A percentile compares a stretch with the other conserved stretches of the same genome.
phyloP scores from a whole-genome alignment of 2,113 vertebrate species.

The Cyprinodon brontotheroides region DNA sequence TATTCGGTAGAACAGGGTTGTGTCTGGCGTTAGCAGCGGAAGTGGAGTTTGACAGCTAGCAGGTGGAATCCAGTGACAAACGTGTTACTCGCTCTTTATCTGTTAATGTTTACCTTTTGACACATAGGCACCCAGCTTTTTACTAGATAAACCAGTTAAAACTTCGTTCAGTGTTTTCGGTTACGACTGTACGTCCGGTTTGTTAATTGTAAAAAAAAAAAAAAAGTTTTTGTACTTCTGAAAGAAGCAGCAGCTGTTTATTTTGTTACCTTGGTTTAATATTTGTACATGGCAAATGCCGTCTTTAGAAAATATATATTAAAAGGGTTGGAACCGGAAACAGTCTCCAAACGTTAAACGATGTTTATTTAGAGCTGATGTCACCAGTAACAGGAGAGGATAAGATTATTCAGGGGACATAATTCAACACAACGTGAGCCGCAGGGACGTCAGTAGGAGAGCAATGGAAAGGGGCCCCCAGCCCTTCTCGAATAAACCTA shows the following conservation, averaged over 20 bases:
- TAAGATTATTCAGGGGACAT: not conserved
- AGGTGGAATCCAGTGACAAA: conserved; percentile 51
- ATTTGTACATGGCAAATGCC: not conserved
- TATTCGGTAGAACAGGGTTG: fast-evolving
- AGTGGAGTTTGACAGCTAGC: conserved; percentile 56
- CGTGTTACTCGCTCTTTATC: not conserved
- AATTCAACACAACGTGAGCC: not conserved
- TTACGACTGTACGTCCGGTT: not conserved
- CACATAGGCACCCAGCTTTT: not conserved
- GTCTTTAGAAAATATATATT: not conserved
- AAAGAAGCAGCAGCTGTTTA: not conserved
- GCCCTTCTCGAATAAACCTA: too few species aligned
- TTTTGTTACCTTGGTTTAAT: not conserved
- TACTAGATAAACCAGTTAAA: not conserved
- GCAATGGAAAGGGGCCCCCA: too few species aligned
- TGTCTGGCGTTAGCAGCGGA: conserved; percentile 18
- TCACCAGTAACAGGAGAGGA: too few species aligned
- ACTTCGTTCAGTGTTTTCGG: not conserved
- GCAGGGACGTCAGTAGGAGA: too few species aligned
- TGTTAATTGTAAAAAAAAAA: not conserved
- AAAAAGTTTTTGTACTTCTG: not conserved
- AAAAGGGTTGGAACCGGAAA: not conserved
- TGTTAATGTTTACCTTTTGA: not conserved
- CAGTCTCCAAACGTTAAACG: not conserved
- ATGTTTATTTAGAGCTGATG: not conserved